A percentile compares a stretch with the other conserved stretches of the same genome.
Evolutionary conservation across 2,113 vertebrate genomes (phyloP).

Genomic region (Paradisaea rubra): DNA sequence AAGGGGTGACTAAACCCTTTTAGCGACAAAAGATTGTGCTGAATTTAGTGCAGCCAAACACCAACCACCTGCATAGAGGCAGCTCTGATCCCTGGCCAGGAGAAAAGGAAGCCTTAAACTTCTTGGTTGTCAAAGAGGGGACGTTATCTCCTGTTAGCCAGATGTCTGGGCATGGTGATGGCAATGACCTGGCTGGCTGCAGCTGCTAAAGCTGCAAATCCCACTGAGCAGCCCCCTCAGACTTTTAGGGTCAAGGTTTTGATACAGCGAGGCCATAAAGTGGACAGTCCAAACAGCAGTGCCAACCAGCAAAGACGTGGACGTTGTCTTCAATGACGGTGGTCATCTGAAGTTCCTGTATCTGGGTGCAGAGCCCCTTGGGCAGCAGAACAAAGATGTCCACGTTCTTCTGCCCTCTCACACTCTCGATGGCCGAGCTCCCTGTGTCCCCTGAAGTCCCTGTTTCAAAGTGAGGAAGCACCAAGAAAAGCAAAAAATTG

Average conservation of each 20-base stretch:
- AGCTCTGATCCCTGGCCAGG: neutral
- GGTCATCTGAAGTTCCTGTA: conserved; percentile 93
- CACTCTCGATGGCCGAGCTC: conserved; percentile 85
- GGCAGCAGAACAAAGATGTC: conserved; percentile 87
- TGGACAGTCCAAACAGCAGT: neutral
- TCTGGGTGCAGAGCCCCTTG: conserved; percentile 75
- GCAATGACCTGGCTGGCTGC: fast-evolving
- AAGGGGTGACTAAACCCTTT: neutral
- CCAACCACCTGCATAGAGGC: neutral
- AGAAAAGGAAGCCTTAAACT: neutral
- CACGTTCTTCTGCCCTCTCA: conserved; percentile 75
- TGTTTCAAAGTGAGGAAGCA: conserved; percentile 39
- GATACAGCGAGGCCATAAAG: neutral
- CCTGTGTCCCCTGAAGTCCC: conserved; percentile 94
- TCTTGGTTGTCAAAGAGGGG: neutral
- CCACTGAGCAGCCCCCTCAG: neutral
- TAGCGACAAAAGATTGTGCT: neutral
- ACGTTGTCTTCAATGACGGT: conserved; percentile 85
- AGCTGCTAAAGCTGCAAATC: neutral
- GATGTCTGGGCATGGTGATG: neutral
- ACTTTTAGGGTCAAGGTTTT: neutral
- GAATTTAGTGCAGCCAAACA: neutral
- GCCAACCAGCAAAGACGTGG: conserved; percentile 84
- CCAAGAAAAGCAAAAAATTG: neutral
- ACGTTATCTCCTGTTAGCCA: neutral